Conservation (phyloP, 2,888 invertebrate genomes). For the Meteorus colon region DNA sequence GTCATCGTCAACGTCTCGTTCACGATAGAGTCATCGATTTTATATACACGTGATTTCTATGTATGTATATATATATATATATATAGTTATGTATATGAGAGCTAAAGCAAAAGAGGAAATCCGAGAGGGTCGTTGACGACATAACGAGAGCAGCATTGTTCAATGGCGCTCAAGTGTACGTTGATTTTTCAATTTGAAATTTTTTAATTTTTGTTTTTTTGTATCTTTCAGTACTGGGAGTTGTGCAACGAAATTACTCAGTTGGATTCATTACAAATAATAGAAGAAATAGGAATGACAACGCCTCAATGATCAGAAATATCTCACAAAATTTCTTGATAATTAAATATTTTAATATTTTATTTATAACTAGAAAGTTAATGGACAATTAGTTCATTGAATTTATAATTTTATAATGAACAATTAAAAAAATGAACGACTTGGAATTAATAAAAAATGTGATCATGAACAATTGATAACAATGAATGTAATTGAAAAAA, state of each 20-base stretch:
- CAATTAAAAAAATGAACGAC: too few relatives aligned
- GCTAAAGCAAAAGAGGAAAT: constrained; percentile 37
- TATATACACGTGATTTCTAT: constrained; percentile 6
- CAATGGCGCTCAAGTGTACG: constrained; percentile 41
- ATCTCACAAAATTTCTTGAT: too few relatives aligned
- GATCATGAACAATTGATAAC: too few relatives aligned
- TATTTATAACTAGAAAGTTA: too few relatives aligned
- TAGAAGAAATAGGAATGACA: too few relatives aligned
- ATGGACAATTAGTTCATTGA: too few relatives aligned
- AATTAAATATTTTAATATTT: too few relatives aligned
- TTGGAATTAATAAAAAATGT: too few relatives aligned
- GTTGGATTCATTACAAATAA: not conserved
- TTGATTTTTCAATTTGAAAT: constrained; percentile 28
- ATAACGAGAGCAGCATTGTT: constrained; percentile 38
- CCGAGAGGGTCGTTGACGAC: constrained; percentile 42
- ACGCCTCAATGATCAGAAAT: too few relatives aligned
- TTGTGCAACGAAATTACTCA: not conserved
- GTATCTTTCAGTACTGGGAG: constrained; percentile 8
- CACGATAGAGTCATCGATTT: constrained; percentile 43
- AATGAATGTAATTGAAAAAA: not conserved
- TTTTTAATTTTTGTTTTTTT: constrained; percentile 11
- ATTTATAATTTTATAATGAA: too few relatives aligned
- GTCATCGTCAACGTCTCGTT: constrained; percentile 47
- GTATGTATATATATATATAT: not conserved
- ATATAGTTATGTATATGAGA: not conserved